Evolutionary conservation across 2,113 vertebrate genomes (phyloP), one percentile per base, ranked within the genome.

Genomic region (Mastomys natalensis): DNA sequence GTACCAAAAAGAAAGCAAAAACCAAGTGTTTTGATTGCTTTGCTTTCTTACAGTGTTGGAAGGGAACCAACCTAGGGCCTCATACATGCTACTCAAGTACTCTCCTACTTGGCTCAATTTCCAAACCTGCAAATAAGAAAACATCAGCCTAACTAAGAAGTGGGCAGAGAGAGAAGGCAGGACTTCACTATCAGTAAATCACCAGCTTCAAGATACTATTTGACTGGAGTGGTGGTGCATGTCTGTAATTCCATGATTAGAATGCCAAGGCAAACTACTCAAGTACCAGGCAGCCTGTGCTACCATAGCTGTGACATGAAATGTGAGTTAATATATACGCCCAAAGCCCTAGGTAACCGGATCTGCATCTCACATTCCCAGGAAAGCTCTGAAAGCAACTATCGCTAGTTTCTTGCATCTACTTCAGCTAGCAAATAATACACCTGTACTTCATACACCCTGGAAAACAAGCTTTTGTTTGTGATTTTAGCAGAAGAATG

Each of bases 401-500:
- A 82, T 37, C 90, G 22, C 58, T 60, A 60, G 12, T 82, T 72
- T 70, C 45, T 62, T 90, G 0, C 82, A 81, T 66, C 29, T 88
- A 26, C 12, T 43, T 58, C 64, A 74, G 55, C 43, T 40, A 94
- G 16, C 43, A 43, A 93, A 74, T 45, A 94, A 34, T 34, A 68
- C 31, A 16, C 29, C 4, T 78, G 45, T 26, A 93, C 70, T 77
- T 43, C 78, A 11, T 37, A 93, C 11, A 93, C 94, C 73, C 26
- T n/a, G n/a, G 15, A 43, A 93, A 96, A 90, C 8, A 90, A 77
- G 45, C 89, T 82, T 93, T 66, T 91, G 11, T 89, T n/a, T n/a
- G 53, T 93, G 60, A 91, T 48, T 89, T 96, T n/a, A n/a, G n/a
- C 53, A 96, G 31, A 92, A 87, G 34, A 94, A 16, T 55, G 84